Evolutionary conservation across 2,888 invertebrate genomes (phyloP).

Genomic region (Thymelicus lineola): DNA sequence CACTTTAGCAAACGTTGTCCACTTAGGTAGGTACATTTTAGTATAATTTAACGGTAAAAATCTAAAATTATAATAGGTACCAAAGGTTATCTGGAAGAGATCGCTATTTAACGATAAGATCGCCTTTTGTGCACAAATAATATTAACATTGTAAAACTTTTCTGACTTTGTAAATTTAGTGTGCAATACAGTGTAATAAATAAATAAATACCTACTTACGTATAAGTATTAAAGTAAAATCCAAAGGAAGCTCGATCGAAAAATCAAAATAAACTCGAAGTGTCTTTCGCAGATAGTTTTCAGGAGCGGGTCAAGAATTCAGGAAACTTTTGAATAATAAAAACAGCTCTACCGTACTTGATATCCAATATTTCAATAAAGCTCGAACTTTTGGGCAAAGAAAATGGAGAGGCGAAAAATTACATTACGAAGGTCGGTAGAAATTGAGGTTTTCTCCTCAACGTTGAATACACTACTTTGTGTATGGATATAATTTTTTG

Average conservation of each 20-base stretch:
- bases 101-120: too few species aligned
- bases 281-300: slow-evolving; percentile 57
- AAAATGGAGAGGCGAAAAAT: slow-evolving; percentile 79
- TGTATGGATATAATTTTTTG: slow-evolving; percentile 47
- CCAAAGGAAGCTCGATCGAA: slow-evolving; percentile 25
- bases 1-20: too few species aligned
- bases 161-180: too few species aligned
- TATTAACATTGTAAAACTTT: too few species aligned
- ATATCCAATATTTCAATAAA: slow-evolving; percentile 83
- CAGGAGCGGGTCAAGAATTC: slow-evolving; percentile 54
- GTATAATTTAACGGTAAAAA: too few species aligned
- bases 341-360: slow-evolving; percentile 78
- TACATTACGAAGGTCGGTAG: slow-evolving; percentile 76
- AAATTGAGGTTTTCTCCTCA: slow-evolving; percentile 69
- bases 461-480: slow-evolving; percentile 56
- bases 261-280: slow-evolving; percentile 68
- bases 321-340: slow-evolving; percentile 74
- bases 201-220: too few species aligned
- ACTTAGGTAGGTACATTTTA: too few species aligned
- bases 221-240: neutral
- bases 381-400: slow-evolving; percentile 73
- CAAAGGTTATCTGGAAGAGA: too few species aligned
- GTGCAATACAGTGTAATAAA: too few species aligned
- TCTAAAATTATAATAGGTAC: too few species aligned
- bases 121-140: too few species aligned